Evolutionary conservation across 2,797 vertebrate species (phyloP).

Genomic region (Phrynocephalus vlangalii): DNA sequence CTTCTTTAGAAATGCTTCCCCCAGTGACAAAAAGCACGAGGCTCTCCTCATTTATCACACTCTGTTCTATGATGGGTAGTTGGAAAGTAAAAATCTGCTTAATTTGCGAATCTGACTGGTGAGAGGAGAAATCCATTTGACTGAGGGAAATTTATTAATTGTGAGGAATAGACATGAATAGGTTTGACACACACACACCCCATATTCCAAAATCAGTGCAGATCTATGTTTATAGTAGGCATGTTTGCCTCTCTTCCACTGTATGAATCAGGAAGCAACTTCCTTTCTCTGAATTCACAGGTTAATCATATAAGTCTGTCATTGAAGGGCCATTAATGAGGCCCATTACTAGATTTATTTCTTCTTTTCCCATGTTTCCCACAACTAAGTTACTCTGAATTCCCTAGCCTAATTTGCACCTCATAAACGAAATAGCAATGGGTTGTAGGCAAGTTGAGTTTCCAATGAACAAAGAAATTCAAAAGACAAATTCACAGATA

Average conservation of each 20-base stretch:
- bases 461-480: neutral
- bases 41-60: no score
- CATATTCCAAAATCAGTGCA: no score
- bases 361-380: neutral
- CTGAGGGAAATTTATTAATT: no score
- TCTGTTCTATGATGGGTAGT: no score
- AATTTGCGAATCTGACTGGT: no score
- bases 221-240: no score
- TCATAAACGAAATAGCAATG: neutral
- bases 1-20: neutral
- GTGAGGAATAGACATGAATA: no score
- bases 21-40: no score
- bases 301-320: neutral
- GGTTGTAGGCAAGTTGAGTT: no score
- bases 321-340: neutral
- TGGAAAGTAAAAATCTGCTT: no score
- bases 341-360: neutral
- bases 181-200: no score
- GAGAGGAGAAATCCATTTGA: no score
- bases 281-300: neutral
- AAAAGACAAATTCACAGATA: neutral
- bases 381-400: neutral
- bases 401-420: neutral
- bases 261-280: neutral
- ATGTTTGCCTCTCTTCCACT: neutral